A percentile compares a stretch with the other conserved stretches of the same genome.
Conservation (phyloP, 1,140 invertebrate genomes). For the Rhizoglyphus robini region DNA sequence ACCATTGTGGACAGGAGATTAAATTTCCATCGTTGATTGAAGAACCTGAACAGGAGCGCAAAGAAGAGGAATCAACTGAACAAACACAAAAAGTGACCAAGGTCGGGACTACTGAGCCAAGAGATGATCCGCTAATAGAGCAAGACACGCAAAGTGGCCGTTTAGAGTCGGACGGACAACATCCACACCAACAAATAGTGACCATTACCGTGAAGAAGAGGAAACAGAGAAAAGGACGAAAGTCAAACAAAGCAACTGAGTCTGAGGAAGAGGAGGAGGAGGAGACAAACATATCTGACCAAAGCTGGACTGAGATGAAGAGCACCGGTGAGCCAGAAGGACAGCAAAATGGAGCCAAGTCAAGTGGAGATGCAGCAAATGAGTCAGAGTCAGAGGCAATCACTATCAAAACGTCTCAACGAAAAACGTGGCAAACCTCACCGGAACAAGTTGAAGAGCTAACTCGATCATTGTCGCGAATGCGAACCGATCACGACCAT, state of each 20-base stretch:
- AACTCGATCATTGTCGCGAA: constrained; percentile 11
- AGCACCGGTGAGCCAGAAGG: neutral
- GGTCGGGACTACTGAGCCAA: too few species aligned
- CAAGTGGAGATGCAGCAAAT: neutral
- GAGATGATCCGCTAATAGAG: neutral
- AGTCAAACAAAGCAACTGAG: neutral
- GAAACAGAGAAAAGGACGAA: neutral
- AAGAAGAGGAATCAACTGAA: neutral
- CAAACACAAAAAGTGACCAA: too few species aligned
- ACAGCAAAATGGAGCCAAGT: neutral
- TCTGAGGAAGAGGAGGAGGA: neutral
- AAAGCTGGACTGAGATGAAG: neutral
- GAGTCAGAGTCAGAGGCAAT: neutral
- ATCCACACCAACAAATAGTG: neutral
- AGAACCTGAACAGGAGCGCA: neutral
- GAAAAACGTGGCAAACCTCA: constrained; percentile 14
- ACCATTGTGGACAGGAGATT: constrained; percentile 4
- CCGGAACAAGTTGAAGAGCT: constrained; percentile 16
- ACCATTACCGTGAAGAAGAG: neutral
- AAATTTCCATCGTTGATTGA: constrained; percentile 5
- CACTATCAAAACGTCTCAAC: neutral
- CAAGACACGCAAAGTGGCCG: neutral
- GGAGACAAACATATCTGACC: constrained; percentile 1
- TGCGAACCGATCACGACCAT: constrained; percentile 9
- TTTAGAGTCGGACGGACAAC: neutral